Conservation (phyloP, 2,888 invertebrate species). For the Allygus modestus region DNA sequence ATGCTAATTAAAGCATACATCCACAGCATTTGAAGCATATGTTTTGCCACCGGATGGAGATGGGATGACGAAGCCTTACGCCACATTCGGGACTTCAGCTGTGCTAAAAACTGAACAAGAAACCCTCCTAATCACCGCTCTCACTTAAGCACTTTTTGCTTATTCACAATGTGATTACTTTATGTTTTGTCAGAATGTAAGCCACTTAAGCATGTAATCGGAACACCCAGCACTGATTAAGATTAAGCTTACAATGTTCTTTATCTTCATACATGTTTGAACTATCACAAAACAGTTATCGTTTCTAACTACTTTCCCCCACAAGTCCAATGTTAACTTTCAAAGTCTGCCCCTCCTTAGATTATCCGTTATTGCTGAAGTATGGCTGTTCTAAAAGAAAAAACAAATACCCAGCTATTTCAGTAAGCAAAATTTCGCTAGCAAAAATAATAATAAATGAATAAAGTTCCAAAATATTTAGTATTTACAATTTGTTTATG, state of each 20-base stretch:
- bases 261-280: not conserved
- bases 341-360: too few relatives aligned
- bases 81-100: not conserved
- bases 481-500: too few relatives aligned
- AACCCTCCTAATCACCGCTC: constrained; percentile 21
- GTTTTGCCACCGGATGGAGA: not conserved
- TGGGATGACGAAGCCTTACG: constrained; percentile 5
- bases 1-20: not conserved
- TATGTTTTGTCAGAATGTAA: constrained; percentile 18
- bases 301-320: too few relatives aligned
- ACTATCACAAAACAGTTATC: too few relatives aligned
- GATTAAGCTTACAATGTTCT: not conserved
- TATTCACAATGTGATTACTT: constrained; percentile 10
- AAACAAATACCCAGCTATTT: too few relatives aligned
- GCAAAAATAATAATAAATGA: too few relatives aligned
- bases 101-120: not conserved
- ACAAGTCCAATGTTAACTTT: too few relatives aligned
- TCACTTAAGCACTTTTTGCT: constrained; percentile 36
- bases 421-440: too few relatives aligned
- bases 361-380: too few relatives aligned
- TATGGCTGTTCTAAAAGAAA: too few relatives aligned
- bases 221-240: not conserved
- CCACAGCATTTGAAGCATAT: constrained; percentile 22
- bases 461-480: too few relatives aligned
- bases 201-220: not conserved